Evolutionary conservation across 2,113 vertebrate species (phyloP), one percentile per base, ranked within the genome.

Genomic region (Pelecanoides urinatrix): DNA sequence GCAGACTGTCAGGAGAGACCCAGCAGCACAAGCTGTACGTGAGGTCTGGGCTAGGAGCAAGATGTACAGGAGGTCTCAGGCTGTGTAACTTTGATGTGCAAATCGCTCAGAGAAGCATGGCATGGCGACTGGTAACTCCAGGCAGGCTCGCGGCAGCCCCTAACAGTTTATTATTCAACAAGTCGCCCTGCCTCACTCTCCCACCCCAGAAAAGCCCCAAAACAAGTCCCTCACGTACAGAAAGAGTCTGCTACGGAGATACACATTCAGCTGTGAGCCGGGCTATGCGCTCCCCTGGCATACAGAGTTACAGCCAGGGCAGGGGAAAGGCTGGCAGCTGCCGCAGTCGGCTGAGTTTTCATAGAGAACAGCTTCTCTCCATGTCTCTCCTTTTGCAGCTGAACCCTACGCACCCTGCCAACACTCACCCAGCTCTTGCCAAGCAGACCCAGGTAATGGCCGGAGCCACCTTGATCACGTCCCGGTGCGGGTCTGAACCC

Each of bases 391-490:
- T 74, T 86, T 34, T 44, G 34, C 70, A 49, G 10, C 20, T 29
- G 44, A 73, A 53, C 27, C 44, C 53, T 77, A 32, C 53, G 53
- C 55, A 45, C 75, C 2, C 12, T 52, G 52, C 25, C 67, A 83
- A 0, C 14, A 15, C 56, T 27, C 56, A 42, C 2, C 16, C 86
- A 62, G 29, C 56, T 75, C 81, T 53, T 49, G 62, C 50, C 81
- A 79, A 75, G 45, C 45, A 79, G 45, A 18, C 7, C 18, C 50
- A 65, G 27, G 21, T 17, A 40, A 65, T 3, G 18, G 32, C 27
- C 61, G 56, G 29, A 45, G 86, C 10, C 45, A 75, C 11, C 7
- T 16, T 2, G 4, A 30, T 5, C 0, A 0, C 1, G 0, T 45
- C 25, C 8, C 36, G 12, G 26, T 1, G 40, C 3, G 5, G 38